Evolutionary conservation across 2,113 vertebrate species (phyloP).

Genomic region (Mesitornis unicolor): DNA sequence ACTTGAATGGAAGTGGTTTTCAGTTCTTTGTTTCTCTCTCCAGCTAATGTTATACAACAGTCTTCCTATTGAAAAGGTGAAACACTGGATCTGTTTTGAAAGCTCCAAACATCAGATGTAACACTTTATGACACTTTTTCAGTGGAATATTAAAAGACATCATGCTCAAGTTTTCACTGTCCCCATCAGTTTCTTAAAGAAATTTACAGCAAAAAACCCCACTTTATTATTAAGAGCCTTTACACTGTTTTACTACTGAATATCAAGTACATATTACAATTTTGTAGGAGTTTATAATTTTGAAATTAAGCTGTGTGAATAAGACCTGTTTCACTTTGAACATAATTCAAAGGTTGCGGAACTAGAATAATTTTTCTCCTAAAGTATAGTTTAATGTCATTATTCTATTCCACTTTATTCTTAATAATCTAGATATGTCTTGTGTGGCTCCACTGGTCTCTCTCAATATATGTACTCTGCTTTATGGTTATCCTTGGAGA

Average conservation of each 20-base stretch:
- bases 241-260: not conserved
- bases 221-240: not conserved
- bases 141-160: not conserved
- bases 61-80: not conserved
- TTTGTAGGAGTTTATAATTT: not conserved
- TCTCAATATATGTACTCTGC: not conserved
- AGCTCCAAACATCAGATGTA: not conserved
- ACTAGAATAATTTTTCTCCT: not conserved
- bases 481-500: not conserved
- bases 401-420: not conserved
- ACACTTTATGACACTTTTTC: not conserved
- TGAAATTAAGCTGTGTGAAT: not conserved
- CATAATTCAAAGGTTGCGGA: not conserved
- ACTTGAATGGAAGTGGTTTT: not conserved
- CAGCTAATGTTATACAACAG: not conserved
- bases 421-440: not conserved
- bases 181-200: not conserved
- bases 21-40: not conserved
- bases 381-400: not conserved
- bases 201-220: not conserved
- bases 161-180: not conserved
- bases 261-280: rapidly evolving
- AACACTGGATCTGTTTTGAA: not conserved
- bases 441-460: not conserved
- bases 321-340: not conserved